These are phyloP conservation scores for Leucophenga varia DNA, from an alignment of 1,140 invertebrate species.

Conservation along the genomic window DNA sequence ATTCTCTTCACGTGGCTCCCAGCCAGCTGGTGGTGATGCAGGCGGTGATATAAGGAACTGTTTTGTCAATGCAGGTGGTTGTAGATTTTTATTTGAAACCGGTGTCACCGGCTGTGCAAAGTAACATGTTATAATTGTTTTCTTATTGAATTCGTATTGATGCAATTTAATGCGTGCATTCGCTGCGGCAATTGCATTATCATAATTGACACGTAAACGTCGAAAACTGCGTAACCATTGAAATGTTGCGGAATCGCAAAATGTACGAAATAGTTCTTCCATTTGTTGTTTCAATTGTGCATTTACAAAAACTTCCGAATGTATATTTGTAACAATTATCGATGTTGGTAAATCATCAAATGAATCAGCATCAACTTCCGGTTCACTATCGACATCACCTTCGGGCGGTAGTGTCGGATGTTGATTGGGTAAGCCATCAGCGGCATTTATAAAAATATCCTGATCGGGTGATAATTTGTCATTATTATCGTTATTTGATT, in stretches of 20 bases:
- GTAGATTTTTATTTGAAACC: slow-evolving; percentile 79
- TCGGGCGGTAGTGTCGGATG: slow-evolving; percentile 71
- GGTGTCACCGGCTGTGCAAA: slow-evolving; percentile 89
- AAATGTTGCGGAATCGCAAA: slow-evolving; percentile 80
- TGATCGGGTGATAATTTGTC: slow-evolving; percentile 61
- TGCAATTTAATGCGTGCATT: slow-evolving; percentile 75
- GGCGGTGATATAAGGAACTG: slow-evolving; percentile 99
- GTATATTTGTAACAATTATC: slow-evolving; percentile 86
- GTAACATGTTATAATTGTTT: slow-evolving; percentile 86
- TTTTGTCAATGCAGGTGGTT: slow-evolving; percentile 91
- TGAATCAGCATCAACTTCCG: slow-evolving; percentile 65
- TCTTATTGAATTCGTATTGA: slow-evolving; percentile 74
- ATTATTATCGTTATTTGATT: too few relatives aligned
- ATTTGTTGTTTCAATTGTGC: slow-evolving; percentile 74
- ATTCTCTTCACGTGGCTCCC: slow-evolving; percentile 86
- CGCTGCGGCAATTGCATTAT: slow-evolving; percentile 71
- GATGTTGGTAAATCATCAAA: slow-evolving; percentile 83
- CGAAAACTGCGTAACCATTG: slow-evolving; percentile 93
- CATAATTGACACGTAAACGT: slow-evolving; percentile 87
- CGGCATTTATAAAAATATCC: slow-evolving; percentile 78
- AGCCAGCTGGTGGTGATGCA: slow-evolving; percentile 93
- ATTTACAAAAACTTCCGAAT: slow-evolving; percentile 74
- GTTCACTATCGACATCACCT: slow-evolving; percentile 55
- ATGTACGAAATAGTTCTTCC: slow-evolving; percentile 80
- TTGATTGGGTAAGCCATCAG: slow-evolving; percentile 79